Percentiles rank a stretch among this genome's conserved stretches.
Evolutionary conservation across 2,113 vertebrate species (phyloP).

Genomic region (Toxotes jaculatrix): DNA sequence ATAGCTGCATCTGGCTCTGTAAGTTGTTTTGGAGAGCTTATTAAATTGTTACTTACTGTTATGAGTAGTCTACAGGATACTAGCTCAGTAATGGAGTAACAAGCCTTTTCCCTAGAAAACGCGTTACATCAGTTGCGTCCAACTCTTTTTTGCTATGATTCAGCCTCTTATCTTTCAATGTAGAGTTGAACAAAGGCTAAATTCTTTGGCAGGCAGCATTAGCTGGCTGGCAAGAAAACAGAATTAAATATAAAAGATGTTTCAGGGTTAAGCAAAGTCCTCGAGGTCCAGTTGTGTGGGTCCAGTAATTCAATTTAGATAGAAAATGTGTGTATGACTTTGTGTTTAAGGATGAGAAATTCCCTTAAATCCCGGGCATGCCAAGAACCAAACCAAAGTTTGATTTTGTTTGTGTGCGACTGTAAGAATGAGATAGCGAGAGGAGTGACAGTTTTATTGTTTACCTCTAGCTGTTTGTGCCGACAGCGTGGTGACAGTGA

Average conservation of each 20-base stretch:
- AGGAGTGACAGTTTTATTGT: slow-evolving; percentile 69
- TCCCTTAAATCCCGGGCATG: background rate
- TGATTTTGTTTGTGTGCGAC: slow-evolving; percentile 27
- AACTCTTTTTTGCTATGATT: background rate
- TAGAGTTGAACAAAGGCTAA: slow-evolving; percentile 35
- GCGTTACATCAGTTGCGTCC: background rate
- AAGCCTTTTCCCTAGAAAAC: background rate
- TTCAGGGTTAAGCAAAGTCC: slow-evolving; percentile 49
- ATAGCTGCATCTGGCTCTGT: slow-evolving; percentile 9
- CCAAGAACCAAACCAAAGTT: slow-evolving; percentile 25
- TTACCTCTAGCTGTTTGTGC: slow-evolving; percentile 69
- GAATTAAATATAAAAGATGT: slow-evolving; percentile 48
- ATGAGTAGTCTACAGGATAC: background rate
- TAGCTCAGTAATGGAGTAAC: background rate
- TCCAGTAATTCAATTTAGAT: slow-evolving; percentile 54
- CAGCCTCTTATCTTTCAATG: background rate
- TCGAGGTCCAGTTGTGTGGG: slow-evolving; percentile 45
- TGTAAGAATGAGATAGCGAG: slow-evolving; percentile 42
- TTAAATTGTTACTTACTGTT: slow-evolving; percentile 17
- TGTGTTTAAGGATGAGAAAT: slow-evolving; percentile 39
- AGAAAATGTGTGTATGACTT: slow-evolving; percentile 43
- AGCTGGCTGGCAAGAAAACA: slow-evolving; percentile 46
- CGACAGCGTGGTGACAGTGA: slow-evolving; percentile 59
- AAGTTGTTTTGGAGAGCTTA: slow-evolving; percentile 3
- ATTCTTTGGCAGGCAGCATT: slow-evolving; percentile 38